Percentiles rank a stretch among this genome's conserved stretches.
These are phyloP conservation scores for Ornithoptera priamus DNA, from an alignment of 2,888 invertebrate genomes.

Conservation along the genomic window DNA sequence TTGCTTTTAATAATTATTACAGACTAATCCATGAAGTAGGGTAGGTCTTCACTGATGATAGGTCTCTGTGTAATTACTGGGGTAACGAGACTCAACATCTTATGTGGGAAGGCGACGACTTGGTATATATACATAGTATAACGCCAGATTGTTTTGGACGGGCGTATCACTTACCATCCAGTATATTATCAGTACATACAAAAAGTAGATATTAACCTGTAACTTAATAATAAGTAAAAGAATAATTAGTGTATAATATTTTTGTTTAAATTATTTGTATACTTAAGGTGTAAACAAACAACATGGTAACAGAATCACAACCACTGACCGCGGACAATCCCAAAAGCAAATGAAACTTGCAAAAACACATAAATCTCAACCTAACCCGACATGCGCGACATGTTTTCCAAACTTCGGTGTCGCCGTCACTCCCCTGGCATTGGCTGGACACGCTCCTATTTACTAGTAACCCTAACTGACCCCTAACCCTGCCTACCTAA, in stretches of 20 bases:
- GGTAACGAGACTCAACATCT: no score
- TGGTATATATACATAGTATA: no score
- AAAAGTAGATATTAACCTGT: no score
- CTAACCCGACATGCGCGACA: constrained; percentile 55
- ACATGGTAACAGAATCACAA: background rate
- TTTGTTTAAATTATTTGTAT: background rate
- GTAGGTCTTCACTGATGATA: no score
- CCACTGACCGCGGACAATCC: constrained; percentile 26
- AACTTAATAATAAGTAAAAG: no score
- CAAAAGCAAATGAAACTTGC: constrained; percentile 37
- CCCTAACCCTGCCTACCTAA: constrained; percentile 75
- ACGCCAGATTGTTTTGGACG: no score
- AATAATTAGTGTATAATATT: background rate
- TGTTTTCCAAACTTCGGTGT: constrained; percentile 64
- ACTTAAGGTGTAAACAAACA: background rate
- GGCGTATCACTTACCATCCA: no score
- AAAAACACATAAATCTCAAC: constrained; percentile 62
- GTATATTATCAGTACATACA: no score
- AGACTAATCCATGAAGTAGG: no score
- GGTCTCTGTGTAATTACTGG: no score
- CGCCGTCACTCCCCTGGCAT: constrained; percentile 68
- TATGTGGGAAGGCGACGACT: no score
- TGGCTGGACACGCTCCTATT: constrained; percentile 59
- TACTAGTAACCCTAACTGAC: constrained; percentile 71
- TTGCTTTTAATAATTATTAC: no score